Evolutionary conservation across 1,140 invertebrate species (phyloP).

Genomic region (Drosophila ambigua): DNA sequence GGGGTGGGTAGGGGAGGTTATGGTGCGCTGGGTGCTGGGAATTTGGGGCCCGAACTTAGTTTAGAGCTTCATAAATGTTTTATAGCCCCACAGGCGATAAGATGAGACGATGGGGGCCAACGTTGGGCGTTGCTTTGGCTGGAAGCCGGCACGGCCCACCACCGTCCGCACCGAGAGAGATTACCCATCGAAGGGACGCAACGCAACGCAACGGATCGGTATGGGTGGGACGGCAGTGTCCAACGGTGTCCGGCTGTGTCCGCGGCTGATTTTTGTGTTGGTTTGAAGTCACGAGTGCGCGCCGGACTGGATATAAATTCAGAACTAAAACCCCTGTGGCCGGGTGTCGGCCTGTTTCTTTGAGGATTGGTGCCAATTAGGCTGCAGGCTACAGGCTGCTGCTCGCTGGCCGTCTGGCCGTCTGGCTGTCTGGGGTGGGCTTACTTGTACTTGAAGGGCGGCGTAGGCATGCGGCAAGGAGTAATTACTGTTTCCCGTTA

Average conservation of each 20-base stretch:
- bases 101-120: slow-evolving; percentile 43
- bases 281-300: too few relatives aligned
- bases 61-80: slow-evolving; percentile 59
- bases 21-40: slow-evolving; percentile 3
- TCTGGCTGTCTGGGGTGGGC: slow-evolving; percentile 19
- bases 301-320: too few relatives aligned
- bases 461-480: slow-evolving; percentile 66
- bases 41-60: slow-evolving; percentile 38
- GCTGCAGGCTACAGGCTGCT: not conserved
- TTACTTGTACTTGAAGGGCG: slow-evolving; percentile 71
- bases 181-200: too few relatives aligned
- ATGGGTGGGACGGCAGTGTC: too few relatives aligned
- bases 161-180: too few relatives aligned
- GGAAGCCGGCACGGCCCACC: too few relatives aligned
- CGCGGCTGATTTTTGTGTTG: too few relatives aligned
- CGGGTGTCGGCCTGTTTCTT: too few relatives aligned
- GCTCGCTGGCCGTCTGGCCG: slow-evolving; percentile 2
- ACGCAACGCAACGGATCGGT: too few relatives aligned
- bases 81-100: slow-evolving; percentile 44
- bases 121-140: slow-evolving; percentile 5
- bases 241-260: too few relatives aligned
- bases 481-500: slow-evolving; percentile 5
- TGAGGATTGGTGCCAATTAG: not conserved
- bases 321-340: too few relatives aligned
- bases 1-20: not conserved